A percentile compares a stretch with the other conserved stretches of the same genome.
phyloP scores from a whole-genome alignment of 2,888 invertebrate genomes.

The Mycalesis mineus region DNA sequence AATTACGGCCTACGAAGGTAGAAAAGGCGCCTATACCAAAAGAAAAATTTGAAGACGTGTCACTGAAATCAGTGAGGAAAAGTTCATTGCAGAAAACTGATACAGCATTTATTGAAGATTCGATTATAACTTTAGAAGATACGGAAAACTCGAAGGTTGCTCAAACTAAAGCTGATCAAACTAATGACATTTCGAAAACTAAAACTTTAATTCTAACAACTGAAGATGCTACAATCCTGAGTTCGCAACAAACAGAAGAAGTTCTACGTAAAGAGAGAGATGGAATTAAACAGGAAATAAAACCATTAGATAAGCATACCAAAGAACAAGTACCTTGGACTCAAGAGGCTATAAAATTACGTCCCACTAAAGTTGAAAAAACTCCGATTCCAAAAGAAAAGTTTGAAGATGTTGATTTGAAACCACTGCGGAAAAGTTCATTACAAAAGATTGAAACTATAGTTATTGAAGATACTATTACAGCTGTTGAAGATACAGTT shows the following conservation, averaged over 20 bases:
- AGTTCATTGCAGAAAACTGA: slow-evolving; percentile 54
- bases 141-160: slow-evolving; percentile 64
- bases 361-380: slow-evolving; percentile 79
- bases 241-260: slow-evolving; percentile 30
- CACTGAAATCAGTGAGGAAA: slow-evolving; percentile 49
- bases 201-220: slow-evolving; percentile 52
- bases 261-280: background rate
- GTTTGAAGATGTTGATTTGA: slow-evolving; percentile 63
- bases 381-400: slow-evolving; percentile 74
- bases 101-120: slow-evolving; percentile 70
- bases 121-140: slow-evolving; percentile 77
- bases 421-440: slow-evolving; percentile 44
- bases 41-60: slow-evolving; percentile 72
- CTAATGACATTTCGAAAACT: slow-evolving; percentile 37
- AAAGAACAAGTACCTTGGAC: slow-evolving; percentile 74
- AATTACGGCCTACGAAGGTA: slow-evolving; percentile 79
- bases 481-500: slow-evolving; percentile 78
- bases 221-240: slow-evolving; percentile 63
- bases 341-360: slow-evolving; percentile 80
- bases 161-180: slow-evolving; percentile 40
- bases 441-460: slow-evolving; percentile 56
- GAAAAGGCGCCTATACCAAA: slow-evolving; percentile 74
- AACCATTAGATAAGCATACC: slow-evolving; percentile 36
- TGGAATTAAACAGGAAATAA: background rate
- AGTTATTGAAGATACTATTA: slow-evolving; percentile 75